Percentiles rank a stretch among this genome's conserved stretches.
phyloP scores from a whole-genome alignment of 2,113 vertebrate genomes.

The Dipodomys stephensi region DNA sequence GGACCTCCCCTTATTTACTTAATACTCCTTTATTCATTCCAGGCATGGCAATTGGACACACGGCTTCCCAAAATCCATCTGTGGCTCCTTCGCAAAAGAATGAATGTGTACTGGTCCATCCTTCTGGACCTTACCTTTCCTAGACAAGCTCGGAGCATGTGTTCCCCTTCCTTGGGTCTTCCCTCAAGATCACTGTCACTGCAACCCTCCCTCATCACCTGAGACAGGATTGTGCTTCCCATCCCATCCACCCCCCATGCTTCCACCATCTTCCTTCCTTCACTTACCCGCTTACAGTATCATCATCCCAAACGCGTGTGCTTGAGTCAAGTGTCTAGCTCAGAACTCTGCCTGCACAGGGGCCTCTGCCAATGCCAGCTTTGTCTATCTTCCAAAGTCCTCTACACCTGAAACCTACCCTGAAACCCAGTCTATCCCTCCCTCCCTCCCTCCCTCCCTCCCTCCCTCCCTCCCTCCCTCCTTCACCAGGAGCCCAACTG shows the following conservation, averaged over 20 bases:
- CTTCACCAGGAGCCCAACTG: slow-evolving; percentile 41
- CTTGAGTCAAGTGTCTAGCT: not conserved
- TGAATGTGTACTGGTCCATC: accelerated
- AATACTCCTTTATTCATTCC: not conserved
- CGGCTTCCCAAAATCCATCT: not conserved
- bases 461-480: not conserved
- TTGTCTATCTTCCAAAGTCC: not conserved
- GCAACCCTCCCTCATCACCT: not conserved
- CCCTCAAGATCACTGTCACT: not conserved
- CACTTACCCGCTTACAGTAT: not conserved
- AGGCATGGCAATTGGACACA: not conserved
- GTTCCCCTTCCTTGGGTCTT: not conserved
- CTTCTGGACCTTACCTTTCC: not conserved
- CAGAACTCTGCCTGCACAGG: not conserved
- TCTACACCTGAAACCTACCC: not conserved
- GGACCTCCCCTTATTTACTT: not conserved
- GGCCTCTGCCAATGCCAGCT: accelerated
- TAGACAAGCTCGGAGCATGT: not conserved
- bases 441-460: not conserved
- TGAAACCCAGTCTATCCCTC: not conserved
- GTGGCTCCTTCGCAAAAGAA: accelerated
- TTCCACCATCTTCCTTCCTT: too few species aligned
- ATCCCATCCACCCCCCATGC: accelerated
- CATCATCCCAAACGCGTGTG: not conserved
- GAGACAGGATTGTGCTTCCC: not conserved